These are phyloP conservation scores for Caenorhabditis sp. DNA, from an alignment of 2,888 invertebrate genomes.

Conservation along the genomic window DNA sequence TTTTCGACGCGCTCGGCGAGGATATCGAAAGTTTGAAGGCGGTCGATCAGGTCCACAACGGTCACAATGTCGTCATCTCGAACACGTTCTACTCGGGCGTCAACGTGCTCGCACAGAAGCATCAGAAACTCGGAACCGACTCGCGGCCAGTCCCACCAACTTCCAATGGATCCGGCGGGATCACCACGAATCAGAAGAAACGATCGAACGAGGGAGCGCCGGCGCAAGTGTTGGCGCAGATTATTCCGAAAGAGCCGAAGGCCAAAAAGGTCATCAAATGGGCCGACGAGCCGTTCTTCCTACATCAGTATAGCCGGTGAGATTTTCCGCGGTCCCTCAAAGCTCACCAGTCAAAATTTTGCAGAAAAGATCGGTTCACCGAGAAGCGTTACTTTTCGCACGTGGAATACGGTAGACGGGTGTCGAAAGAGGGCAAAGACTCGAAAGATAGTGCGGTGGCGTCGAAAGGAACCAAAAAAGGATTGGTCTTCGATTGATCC, in stretches of 20 bases:
- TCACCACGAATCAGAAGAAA: neutral
- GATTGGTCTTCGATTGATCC: conserved; percentile 7
- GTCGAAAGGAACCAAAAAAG: too few species aligned
- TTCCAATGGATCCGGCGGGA: too few species aligned
- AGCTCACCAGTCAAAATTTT: too few species aligned
- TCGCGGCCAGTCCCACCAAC: neutral
- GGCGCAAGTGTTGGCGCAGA: neutral
- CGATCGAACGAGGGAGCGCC: neutral
- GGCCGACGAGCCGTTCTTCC: neutral
- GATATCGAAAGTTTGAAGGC: neutral
- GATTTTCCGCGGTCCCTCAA: neutral
- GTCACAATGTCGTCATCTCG: neutral
- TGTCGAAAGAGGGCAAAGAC: too few species aligned
- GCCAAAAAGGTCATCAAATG: neutral
- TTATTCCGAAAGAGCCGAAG: neutral
- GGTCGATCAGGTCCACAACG: neutral
- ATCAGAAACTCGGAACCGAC: too few species aligned
- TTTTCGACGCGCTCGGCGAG: neutral
- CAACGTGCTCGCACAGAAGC: too few species aligned
- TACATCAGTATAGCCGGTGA: conserved; percentile 4
- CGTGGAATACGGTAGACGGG: too few species aligned
- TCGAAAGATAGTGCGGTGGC: too few species aligned
- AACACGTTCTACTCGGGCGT: conserved; percentile 12
- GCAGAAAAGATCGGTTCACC: conserved; percentile 1
- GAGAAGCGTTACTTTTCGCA: too few species aligned